Base-by-base conservation (phyloP, 2,113 vertebrate species). In the Oryzias javanicus region DNA sequence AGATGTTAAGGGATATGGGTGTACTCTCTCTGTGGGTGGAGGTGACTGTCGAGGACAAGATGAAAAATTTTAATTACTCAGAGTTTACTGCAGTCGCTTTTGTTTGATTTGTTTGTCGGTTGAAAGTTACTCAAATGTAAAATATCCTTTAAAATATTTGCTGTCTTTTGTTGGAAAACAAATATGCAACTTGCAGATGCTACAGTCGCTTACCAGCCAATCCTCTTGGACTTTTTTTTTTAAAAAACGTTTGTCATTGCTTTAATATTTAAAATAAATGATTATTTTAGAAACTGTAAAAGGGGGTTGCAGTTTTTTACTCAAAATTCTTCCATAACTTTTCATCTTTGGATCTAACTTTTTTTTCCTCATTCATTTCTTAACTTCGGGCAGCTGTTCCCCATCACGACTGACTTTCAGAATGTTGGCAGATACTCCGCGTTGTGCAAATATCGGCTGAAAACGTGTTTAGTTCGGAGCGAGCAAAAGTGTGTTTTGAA, bases 141-240 rank as follows among this genome's bases (percentile, higher is more conserved):
- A 56, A 42, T 42, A 10, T 13, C 7, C 44, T 12, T 35, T 49
- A 52, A 72, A 78, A 73, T 54, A 72, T 75, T 68, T n/a, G 52
- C 52, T n/a, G 60, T 58, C 69, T 76, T 52, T 45, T 60, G 64
- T 78, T 74, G 75, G 78, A 74, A 74, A 79, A 80, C 63, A 80
- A 74, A 79, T 17, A 4, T 49, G 20, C 57, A 65, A 61, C 41
- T 42, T 60, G 19, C 47, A 57, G 29, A n/a, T 42, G 10, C 49
- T 15, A 35, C 51, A 44, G 45, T 29, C 54, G 7, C 45, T 18
- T 18, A 47, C 29, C 29, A 35, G 29, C 29, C 7, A 35, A 35
- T 35, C 29, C 7, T 35, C 29, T 35, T 7, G 29, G 1, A 35
- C 29, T 35, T 35, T 10, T 35, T 35, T 10, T 35, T 35, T 8